phyloP scores from a whole-genome alignment of 2,797 vertebrate genomes.

The Sebastes trivittatus region DNA sequence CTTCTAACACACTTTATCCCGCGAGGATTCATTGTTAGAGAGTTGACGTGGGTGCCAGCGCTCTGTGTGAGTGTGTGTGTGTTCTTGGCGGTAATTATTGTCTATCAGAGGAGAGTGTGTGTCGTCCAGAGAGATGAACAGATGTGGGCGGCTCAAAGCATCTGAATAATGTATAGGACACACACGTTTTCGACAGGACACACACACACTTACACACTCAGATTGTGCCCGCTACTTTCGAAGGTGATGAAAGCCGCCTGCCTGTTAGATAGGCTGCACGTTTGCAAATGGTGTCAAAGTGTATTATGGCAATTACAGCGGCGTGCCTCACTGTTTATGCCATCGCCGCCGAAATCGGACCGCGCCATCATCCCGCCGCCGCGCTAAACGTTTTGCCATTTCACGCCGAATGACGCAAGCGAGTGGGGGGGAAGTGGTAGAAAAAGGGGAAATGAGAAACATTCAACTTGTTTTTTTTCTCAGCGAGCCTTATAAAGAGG shows the following conservation, averaged over 20 bases:
- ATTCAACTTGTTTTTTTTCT: neutral
- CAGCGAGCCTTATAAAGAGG: conserved; percentile 24
- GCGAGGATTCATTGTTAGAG: conserved; percentile 43
- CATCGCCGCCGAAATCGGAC: neutral
- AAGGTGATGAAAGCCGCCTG: conserved; percentile 38
- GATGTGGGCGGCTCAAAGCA: conserved; percentile 43
- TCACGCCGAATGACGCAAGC: conserved; percentile 2
- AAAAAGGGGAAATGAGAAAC: conserved; percentile 26
- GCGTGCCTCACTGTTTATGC: neutral
- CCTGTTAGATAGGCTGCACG: neutral
- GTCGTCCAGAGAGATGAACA: conserved; percentile 46
- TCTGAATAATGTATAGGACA: conserved; percentile 61
- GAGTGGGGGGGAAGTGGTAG: neutral
- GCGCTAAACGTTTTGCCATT: neutral
- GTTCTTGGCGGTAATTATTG: conserved; percentile 49
- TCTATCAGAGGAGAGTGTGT: conserved; percentile 29
- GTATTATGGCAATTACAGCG: conserved; percentile 9
- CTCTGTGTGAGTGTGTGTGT: conserved; percentile 1
- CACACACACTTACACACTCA: neutral
- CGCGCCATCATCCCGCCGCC: neutral
- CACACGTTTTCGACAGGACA: conserved; percentile 3
- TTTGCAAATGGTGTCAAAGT: conserved; percentile 2
- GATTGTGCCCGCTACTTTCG: neutral
- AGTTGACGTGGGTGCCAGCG: conserved; percentile 21
- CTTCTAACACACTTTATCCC: conserved; percentile 3